These are phyloP conservation scores for Mormyrus hasselquistii DNA, from an alignment of 2,797 vertebrate species.

Conservation along the genomic window DNA sequence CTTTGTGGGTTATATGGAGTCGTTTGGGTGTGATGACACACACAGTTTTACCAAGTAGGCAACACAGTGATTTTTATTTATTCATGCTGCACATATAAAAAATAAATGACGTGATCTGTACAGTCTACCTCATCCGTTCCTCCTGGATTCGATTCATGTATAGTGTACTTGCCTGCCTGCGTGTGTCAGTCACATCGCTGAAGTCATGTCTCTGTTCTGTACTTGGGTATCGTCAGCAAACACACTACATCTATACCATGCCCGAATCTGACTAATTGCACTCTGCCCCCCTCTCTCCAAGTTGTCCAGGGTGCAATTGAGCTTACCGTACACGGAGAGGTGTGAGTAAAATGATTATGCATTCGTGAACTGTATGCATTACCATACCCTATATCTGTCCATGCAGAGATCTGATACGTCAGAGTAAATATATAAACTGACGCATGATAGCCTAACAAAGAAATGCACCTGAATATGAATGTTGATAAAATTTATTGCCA, in stretches of 20 bases:
- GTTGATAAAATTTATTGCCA: background rate
- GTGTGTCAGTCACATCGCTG: background rate
- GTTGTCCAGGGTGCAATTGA: background rate
- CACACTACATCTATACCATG: background rate
- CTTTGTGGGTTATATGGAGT: background rate
- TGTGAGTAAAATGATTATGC: background rate
- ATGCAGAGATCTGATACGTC: background rate
- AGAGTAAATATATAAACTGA: background rate
- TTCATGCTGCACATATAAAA: background rate
- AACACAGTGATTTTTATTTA: background rate
- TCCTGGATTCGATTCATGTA: background rate
- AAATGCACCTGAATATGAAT: background rate
- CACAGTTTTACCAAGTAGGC: background rate
- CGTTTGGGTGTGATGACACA: background rate
- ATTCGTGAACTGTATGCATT: background rate
- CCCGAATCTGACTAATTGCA: background rate
- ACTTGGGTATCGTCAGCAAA: background rate
- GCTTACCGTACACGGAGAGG: background rate
- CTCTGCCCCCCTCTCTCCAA: background rate
- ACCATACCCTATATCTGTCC: background rate
- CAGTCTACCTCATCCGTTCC: background rate
- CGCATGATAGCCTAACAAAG: background rate
- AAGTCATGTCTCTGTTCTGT: background rate
- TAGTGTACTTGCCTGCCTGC: background rate
- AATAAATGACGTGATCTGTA: background rate